These are phyloP conservation scores for Neodiprion pinetum DNA, from an alignment of 1,140 invertebrate genomes.

Conservation along the genomic window DNA sequence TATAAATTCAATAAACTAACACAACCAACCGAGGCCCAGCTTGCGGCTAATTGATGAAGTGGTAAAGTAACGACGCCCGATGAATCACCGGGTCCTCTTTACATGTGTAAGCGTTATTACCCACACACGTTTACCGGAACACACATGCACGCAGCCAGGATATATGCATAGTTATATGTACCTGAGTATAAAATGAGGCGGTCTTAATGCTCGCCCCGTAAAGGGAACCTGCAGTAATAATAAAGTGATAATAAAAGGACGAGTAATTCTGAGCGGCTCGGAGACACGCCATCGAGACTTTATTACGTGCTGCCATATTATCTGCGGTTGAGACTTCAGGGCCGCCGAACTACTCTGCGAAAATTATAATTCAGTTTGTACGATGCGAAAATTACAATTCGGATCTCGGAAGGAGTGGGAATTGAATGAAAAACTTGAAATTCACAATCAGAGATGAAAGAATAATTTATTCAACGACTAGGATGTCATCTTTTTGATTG, in stretches of 20 bases:
- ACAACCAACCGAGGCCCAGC: background rate
- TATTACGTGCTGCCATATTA: slow-evolving; percentile 48
- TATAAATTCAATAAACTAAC: slow-evolving; percentile 2
- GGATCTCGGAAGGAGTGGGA: no score
- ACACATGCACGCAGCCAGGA: slow-evolving; percentile 14
- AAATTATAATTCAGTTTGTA: no score
- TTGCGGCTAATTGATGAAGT: slow-evolving; percentile 49
- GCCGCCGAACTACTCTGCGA: slow-evolving; percentile 26
- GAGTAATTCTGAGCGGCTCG: slow-evolving; percentile 46
- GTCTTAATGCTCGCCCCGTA: slow-evolving; percentile 29
- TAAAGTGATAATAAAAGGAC: slow-evolving; percentile 56
- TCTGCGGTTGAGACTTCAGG: slow-evolving; percentile 33
- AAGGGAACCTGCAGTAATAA: slow-evolving; percentile 48
- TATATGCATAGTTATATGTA: slow-evolving; percentile 4
- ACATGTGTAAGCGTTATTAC: slow-evolving; percentile 19
- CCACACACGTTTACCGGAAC: slow-evolving; percentile 18
- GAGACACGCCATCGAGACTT: slow-evolving; percentile 46
- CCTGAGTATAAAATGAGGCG: background rate
- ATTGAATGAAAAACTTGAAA: no score
- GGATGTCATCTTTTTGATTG: no score
- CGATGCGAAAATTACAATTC: no score
- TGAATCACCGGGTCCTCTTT: background rate
- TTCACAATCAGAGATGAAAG: background rate
- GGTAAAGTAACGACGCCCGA: slow-evolving; percentile 43
- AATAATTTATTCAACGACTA: background rate